A percentile compares a stretch with the other conserved stretches of the same genome.
Conservation (phyloP, 2,113 vertebrate species). For the Vulpes lagopus region DNA sequence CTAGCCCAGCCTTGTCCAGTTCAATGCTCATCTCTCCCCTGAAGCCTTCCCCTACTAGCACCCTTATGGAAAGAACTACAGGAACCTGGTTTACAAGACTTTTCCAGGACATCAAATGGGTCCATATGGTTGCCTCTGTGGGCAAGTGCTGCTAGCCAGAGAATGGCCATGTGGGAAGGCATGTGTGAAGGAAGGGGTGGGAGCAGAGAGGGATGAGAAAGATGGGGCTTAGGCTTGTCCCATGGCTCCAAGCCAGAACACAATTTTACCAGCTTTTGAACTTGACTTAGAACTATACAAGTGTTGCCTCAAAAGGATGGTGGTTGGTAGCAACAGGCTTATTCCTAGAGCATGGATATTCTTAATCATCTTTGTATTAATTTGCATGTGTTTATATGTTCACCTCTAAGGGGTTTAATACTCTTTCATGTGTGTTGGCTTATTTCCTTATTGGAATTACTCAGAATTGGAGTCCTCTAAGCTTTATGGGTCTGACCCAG, state of each 20-base stretch:
- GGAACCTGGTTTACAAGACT: background rate
- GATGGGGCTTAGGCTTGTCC: background rate
- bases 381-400: background rate
- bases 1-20: background rate
- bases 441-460: slow-evolving; percentile 8
- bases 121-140: background rate
- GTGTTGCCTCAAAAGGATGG: background rate
- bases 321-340: background rate
- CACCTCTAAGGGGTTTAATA: background rate
- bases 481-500: background rate
- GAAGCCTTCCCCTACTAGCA: background rate
- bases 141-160: background rate
- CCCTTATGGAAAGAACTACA: background rate
- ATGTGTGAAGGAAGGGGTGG: background rate
- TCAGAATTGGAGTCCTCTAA: background rate
- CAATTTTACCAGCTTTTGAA: background rate
- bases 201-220: background rate
- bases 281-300: background rate
- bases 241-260: background rate
- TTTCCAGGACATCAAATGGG: background rate
- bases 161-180: background rate
- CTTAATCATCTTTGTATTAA: slow-evolving; percentile 41
- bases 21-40: background rate
- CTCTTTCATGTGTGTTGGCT: background rate
- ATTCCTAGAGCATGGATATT: background rate